A percentile compares a stretch with the other conserved stretches of the same genome.
These are phyloP conservation scores for Drosophila arawakana DNA, from an alignment of 1,140 invertebrate species.

Conservation along the genomic window DNA sequence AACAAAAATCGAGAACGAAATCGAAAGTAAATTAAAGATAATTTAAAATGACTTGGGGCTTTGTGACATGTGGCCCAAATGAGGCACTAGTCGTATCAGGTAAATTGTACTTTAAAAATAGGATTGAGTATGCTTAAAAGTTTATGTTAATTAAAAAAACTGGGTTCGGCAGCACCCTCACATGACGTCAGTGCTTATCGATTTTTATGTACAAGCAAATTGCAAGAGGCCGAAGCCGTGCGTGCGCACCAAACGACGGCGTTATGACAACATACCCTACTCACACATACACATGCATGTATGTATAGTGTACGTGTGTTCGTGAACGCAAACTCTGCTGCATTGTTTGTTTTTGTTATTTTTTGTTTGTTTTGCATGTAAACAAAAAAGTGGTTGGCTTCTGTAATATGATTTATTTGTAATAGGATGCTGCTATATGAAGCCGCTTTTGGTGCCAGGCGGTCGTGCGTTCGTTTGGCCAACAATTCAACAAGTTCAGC, in stretches of 20 bases:
- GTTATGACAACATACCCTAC: slow-evolving; percentile 28
- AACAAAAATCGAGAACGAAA: slow-evolving; percentile 2
- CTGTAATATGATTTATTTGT: slow-evolving; percentile 87
- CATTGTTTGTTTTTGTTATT: not conserved
- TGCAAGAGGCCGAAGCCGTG: slow-evolving; percentile 44
- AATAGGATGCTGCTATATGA: slow-evolving; percentile 95
- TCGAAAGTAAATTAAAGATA: slow-evolving; percentile 28
- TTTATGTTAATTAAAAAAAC: slow-evolving; percentile 36
- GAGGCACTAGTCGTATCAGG: slow-evolving; percentile 98
- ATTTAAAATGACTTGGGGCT: slow-evolving; percentile 92
- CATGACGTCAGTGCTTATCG: slow-evolving; percentile 73
- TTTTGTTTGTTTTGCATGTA: slow-evolving; percentile 56
- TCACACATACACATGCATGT: not conserved
- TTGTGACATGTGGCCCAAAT: slow-evolving; percentile 98
- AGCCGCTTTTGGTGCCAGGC: slow-evolving; percentile 96
- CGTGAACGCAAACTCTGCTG: not conserved
- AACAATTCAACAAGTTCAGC: slow-evolving; percentile 96
- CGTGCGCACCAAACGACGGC: slow-evolving; percentile 50
- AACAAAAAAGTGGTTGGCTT: slow-evolving; percentile 43
- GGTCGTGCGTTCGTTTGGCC: slow-evolving; percentile 99
- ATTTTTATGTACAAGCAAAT: slow-evolving; percentile 68
- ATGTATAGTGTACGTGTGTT: slow-evolving; percentile 17
- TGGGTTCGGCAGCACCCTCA: slow-evolving; percentile 46
- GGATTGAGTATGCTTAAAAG: slow-evolving; percentile 1
- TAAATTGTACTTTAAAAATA: slow-evolving; percentile 85